A percentile compares a stretch with the other conserved stretches of the same genome.
These are phyloP conservation scores for Lepidotrigona ventralis DNA, from an alignment of 1,140 invertebrate species.

Conservation along the genomic window DNA sequence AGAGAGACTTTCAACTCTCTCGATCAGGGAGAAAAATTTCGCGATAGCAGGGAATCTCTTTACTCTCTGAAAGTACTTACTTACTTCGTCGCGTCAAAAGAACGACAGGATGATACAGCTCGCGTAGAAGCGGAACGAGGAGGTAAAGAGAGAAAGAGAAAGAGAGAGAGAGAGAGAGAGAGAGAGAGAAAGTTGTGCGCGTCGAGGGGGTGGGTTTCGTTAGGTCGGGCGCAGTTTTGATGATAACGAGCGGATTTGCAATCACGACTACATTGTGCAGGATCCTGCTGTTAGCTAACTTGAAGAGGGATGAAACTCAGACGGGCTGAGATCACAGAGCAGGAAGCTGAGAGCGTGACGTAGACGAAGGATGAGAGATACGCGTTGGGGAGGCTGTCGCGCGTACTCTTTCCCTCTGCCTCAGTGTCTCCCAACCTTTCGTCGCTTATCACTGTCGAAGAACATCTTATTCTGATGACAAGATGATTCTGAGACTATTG, in stretches of 20 bases:
- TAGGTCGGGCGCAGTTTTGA: slow-evolving; percentile 69
- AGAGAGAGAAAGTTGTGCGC: neutral
- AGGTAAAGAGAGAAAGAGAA: neutral
- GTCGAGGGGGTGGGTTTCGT: slow-evolving; percentile 57
- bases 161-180: neutral
- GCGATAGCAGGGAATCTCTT: slow-evolving; percentile 26
- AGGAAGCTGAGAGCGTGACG: slow-evolving; percentile 59
- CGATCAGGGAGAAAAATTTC: slow-evolving; percentile 26
- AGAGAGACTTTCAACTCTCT: neutral
- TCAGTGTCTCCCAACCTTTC: neutral
- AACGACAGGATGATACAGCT: neutral
- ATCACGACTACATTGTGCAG: slow-evolving; percentile 75
- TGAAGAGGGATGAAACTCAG: slow-evolving; percentile 74
- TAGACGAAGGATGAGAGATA: slow-evolving; percentile 52
- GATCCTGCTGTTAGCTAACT: slow-evolving; percentile 73
- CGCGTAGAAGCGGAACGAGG: slow-evolving; percentile 4
- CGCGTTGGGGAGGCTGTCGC: slow-evolving; percentile 41
- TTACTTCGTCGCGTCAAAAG: slow-evolving; percentile 22
- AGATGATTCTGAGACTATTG: neutral
- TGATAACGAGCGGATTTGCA: slow-evolving; percentile 77
- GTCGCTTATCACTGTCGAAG: neutral
- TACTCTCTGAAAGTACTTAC: slow-evolving; percentile 15
- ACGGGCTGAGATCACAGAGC: slow-evolving; percentile 69
- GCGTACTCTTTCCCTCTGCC: neutral
- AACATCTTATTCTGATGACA: neutral